phyloP scores from a whole-genome alignment of 2,113 vertebrate genomes.

The Sorex araneus region DNA sequence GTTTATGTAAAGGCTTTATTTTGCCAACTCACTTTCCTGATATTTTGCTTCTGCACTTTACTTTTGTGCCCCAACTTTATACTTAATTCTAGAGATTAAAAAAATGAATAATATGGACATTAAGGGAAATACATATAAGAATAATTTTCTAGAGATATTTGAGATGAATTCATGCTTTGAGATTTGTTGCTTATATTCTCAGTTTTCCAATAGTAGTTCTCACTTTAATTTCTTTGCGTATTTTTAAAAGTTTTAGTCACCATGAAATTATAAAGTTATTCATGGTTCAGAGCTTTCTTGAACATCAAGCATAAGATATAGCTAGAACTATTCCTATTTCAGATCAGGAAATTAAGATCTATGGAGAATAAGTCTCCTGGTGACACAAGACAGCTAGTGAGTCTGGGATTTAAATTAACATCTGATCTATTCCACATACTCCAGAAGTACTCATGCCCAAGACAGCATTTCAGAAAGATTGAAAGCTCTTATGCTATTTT shows the following conservation, averaged over 20 bases:
- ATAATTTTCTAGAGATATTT: background rate
- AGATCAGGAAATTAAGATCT: conserved; percentile 3
- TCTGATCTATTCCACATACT: background rate
- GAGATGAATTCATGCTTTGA: background rate
- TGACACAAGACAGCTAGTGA: background rate
- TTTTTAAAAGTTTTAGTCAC: no score
- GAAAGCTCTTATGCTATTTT: background rate
- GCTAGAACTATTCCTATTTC: background rate
- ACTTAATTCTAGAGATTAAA: background rate
- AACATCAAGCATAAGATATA: background rate
- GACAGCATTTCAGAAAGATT: background rate
- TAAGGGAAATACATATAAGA: conserved; percentile 11
- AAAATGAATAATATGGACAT: background rate
- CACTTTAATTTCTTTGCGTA: background rate
- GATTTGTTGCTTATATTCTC: background rate
- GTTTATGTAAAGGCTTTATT: no score
- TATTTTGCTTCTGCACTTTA: background rate
- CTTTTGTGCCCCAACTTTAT: background rate
- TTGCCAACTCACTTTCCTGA: no score
- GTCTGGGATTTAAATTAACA: conserved; percentile 13
- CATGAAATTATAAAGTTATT: no score
- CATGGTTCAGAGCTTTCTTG: background rate
- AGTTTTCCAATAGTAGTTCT: background rate
- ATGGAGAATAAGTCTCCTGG: background rate
- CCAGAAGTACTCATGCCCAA: background rate